A percentile compares a stretch with the other conserved stretches of the same genome.
These are phyloP conservation scores for Bellardia bayeri DNA, from an alignment of 2,888 invertebrate genomes.

Conservation along the genomic window DNA sequence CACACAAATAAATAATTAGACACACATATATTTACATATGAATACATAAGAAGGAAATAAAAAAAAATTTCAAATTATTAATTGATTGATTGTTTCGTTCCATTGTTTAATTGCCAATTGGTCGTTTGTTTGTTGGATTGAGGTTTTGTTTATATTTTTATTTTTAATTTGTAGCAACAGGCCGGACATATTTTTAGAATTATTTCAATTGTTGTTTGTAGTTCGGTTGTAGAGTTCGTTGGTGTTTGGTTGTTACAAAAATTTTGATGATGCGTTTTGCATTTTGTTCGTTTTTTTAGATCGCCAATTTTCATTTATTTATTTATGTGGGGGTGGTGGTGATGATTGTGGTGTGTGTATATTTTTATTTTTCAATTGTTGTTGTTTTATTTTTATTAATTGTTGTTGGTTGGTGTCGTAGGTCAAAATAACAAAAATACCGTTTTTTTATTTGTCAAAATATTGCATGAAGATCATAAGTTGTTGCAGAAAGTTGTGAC, in stretches of 20 bases:
- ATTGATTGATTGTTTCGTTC: conserved; percentile 8
- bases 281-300: conserved; percentile 40
- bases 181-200: background rate
- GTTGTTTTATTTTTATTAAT: background rate
- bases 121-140: conserved; percentile 26
- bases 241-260: conserved; percentile 35
- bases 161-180: background rate
- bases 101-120: background rate
- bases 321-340: conserved; percentile 7
- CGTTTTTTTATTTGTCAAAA: conserved; percentile 29
- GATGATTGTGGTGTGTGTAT: conserved; percentile 32
- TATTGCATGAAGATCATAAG: conserved; percentile 14
- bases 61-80: conserved; percentile 23
- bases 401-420: conserved; percentile 12
- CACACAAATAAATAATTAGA: conserved; percentile 1
- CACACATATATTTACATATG: background rate
- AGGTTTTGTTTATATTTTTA: background rate
- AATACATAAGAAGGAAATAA: background rate
- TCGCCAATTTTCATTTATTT: conserved; percentile 62
- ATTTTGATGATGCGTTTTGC: conserved; percentile 54
- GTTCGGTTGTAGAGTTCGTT: conserved; percentile 65
- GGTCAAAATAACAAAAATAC: conserved; percentile 7
- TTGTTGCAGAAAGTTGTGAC: conserved; percentile 2
- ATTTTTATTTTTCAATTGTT: background rate
- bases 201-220: conserved; percentile 54